Conservation (phyloP, 2,888 invertebrate species). For the Mystacides longicornis region DNA sequence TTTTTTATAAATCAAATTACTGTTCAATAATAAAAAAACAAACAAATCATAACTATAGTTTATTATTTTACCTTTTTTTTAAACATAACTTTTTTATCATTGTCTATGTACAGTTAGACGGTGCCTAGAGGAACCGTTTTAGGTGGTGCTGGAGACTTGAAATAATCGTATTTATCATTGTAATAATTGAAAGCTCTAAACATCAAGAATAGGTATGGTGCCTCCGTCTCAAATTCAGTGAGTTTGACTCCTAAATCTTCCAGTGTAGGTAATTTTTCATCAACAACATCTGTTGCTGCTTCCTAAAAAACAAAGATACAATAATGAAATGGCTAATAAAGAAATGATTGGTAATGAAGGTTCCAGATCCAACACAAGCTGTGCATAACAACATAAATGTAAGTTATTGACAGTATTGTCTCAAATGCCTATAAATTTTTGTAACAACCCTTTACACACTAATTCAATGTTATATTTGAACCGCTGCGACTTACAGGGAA, state of each 20-base stretch:
- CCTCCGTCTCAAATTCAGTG: constrained; percentile 69
- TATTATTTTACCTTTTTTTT: too few species aligned
- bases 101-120: background rate
- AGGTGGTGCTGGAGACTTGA: constrained; percentile 56
- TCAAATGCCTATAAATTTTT: too few species aligned
- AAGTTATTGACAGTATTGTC: too few species aligned
- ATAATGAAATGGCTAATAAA: too few species aligned
- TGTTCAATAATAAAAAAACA: too few species aligned
- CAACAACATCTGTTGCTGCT: constrained; percentile 62
- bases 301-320: constrained; percentile 52
- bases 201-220: constrained; percentile 74
- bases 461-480: too few species aligned
- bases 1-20: too few species aligned
- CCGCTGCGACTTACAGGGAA: too few species aligned
- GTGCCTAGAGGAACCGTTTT: constrained; percentile 35
- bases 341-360: too few species aligned
- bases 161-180: constrained; percentile 68
- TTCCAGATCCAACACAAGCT: too few species aligned
- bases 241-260: constrained; percentile 81
- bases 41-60: too few species aligned
- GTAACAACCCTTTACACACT: too few species aligned
- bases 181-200: constrained; percentile 63
- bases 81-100: background rate
- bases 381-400: constrained; percentile 3
- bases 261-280: constrained; percentile 61